Percentiles rank a stretch among this genome's conserved stretches.
These are phyloP conservation scores for Lithosia quadra DNA, from an alignment of 2,888 invertebrate genomes.

Conservation along the genomic window DNA sequence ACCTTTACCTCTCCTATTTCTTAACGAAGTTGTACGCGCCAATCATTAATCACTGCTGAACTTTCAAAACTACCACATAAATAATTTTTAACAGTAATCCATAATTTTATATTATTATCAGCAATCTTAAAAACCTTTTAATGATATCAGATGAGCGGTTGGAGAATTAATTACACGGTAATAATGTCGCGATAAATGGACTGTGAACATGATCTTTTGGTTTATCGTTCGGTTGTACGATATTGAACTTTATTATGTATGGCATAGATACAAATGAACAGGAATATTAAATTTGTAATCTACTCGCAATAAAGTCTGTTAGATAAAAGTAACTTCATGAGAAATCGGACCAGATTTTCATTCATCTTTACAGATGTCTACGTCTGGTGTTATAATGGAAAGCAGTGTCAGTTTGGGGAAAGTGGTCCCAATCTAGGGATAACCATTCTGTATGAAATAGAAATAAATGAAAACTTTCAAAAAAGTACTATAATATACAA, in stretches of 20 bases:
- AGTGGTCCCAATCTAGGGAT: too few relatives aligned
- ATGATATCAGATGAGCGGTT: conserved; percentile 41
- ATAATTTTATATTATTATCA: conserved; percentile 29
- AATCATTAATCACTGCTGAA: conserved; percentile 13
- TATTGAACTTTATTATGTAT: conserved; percentile 12
- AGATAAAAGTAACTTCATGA: background rate
- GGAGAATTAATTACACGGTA: conserved; percentile 46
- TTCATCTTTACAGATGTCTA: background rate
- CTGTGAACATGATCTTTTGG: background rate
- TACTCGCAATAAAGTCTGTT: background rate
- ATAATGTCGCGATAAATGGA: conserved; percentile 35
- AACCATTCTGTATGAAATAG: too few relatives aligned
- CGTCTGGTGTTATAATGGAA: background rate
- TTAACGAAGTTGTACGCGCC: background rate
- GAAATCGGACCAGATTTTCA: background rate
- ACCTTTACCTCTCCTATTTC: background rate
- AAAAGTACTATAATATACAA: too few relatives aligned
- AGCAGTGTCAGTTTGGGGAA: background rate
- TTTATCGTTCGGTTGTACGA: background rate
- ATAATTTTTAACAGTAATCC: conserved; percentile 16
- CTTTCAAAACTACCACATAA: conserved; percentile 12
- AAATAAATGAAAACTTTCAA: too few relatives aligned
- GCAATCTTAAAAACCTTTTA: conserved; percentile 45
- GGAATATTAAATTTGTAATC: background rate
- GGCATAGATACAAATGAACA: background rate